Evolutionary conservation across 2,888 invertebrate species (phyloP), one percentile per base, ranked within the genome.

Genomic region (Polymixis lichenea): DNA sequence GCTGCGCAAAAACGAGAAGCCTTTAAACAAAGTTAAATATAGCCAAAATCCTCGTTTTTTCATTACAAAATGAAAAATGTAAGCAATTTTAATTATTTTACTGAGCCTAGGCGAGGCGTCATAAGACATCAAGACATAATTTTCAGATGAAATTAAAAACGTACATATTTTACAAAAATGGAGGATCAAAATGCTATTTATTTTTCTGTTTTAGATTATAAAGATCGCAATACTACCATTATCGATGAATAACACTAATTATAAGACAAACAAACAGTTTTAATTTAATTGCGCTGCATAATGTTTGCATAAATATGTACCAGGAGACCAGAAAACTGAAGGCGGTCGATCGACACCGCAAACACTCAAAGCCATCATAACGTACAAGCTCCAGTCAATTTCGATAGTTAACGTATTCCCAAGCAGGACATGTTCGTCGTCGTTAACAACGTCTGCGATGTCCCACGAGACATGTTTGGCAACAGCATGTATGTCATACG

Each of bases 391-490:
- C 62, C 9, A 85, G 80, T 78, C 78, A 86, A 86, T 80, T 80
- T 75, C 75, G 70, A 81, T 78, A 83, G 80, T 80, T 80, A 84
- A 67, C 73, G 69, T 83, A 88, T 87, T 84, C 82, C 82, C 79
- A 75, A 82, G 75, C 67, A 80, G 80, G 78, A 77, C 79, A 82
- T 82, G 87, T 84, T 75, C 80, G 77, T 77, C 62, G 66, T 80
- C 74, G 88, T 80, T 88, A 84, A 87, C 88, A 87, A 81, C 75
- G 82, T 82, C 79, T 78, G 76, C 72, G 55, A 66, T 78, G 64
- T 87, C 87, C 78, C 82, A 77, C 11, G 84, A 77, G 82, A 73
- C 77, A 78, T 76, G 80, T 88, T 86, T 77, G 75, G 85, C 74
- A 76, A 65, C 72, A 85, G 69, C 74, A 75, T 81, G 81, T 86